Evolutionary conservation across 2,888 invertebrate genomes (phyloP).

Genomic region (Xylocampa areola): DNA sequence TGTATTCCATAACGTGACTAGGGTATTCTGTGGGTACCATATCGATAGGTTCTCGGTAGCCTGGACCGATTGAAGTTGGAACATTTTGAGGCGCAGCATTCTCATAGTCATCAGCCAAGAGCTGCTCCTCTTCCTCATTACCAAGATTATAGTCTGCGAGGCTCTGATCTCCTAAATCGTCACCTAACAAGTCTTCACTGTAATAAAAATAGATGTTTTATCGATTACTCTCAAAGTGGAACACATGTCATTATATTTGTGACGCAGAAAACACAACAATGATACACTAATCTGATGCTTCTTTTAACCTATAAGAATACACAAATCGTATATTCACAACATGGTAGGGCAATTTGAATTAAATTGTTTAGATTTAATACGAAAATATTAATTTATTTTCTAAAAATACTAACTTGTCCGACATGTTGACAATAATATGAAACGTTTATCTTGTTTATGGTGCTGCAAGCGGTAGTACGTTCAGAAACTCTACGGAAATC

Average conservation of each 20-base stretch:
- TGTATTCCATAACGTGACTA: conserved; percentile 71
- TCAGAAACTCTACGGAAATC: conserved; percentile 14
- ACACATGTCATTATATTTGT: conserved; percentile 47
- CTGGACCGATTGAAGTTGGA: conserved; percentile 70
- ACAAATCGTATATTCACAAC: background rate
- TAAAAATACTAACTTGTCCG: conserved; percentile 84
- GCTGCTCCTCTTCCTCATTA: conserved; percentile 86
- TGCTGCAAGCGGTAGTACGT: conserved; percentile 9
- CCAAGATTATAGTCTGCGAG: conserved; percentile 87
- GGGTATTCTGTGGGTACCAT: conserved; percentile 74
- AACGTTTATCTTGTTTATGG: conserved; percentile 42
- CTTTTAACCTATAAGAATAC: conserved; percentile 3
- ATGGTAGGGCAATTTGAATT: background rate
- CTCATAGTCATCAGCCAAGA: conserved; percentile 85
- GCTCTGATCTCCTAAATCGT: conserved; percentile 87
- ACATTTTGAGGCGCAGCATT: conserved; percentile 80
- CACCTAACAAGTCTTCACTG: conserved; percentile 87
- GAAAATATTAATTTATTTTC: conserved; percentile 26
- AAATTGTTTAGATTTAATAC: background rate
- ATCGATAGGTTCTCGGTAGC: conserved; percentile 68
- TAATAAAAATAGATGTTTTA: conserved; percentile 62
- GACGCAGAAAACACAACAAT: conserved; percentile 36
- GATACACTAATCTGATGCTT: background rate
- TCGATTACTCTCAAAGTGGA: conserved; percentile 43
- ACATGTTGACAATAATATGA: conserved; percentile 79